Evolutionary conservation across 2,888 invertebrate genomes (phyloP).

Genomic region (Protonemura montana): DNA sequence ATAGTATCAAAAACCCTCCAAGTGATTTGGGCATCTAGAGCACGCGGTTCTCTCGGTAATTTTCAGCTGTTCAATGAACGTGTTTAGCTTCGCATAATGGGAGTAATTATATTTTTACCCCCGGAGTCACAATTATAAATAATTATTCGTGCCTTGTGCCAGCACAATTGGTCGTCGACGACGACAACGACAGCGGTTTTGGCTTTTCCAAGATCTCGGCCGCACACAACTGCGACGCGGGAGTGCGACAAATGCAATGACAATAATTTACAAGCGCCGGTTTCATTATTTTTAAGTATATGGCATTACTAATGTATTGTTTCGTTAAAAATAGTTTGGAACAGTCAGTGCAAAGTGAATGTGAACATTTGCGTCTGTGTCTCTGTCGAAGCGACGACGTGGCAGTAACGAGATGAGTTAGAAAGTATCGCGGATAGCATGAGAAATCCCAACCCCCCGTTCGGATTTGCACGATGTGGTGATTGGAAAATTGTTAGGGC

Average conservation of each 20-base stretch:
- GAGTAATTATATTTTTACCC: conserved; percentile 2
- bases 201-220: neutral
- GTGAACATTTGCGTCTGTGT: neutral
- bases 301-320: conserved; percentile 3
- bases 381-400: no score
- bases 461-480: neutral
- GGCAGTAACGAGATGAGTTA: neutral
- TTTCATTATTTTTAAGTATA: conserved; percentile 12
- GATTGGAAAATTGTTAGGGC: conserved; percentile 5
- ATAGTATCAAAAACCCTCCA: neutral
- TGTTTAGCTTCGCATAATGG: neutral
- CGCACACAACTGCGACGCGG: neutral
- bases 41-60: neutral
- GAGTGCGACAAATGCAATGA: conserved; percentile 7
- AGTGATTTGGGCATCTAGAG: neutral
- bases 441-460: neutral
- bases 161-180: conserved; percentile 3
- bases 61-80: conserved; percentile 7
- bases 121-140: conserved; percentile 2
- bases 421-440: neutral
- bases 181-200: neutral
- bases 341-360: neutral
- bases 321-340: neutral
- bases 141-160: conserved; percentile 7
- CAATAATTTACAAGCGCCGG: neutral